Conservation (phyloP, 23 tunicate species). For the Styela plicata region DNA sequence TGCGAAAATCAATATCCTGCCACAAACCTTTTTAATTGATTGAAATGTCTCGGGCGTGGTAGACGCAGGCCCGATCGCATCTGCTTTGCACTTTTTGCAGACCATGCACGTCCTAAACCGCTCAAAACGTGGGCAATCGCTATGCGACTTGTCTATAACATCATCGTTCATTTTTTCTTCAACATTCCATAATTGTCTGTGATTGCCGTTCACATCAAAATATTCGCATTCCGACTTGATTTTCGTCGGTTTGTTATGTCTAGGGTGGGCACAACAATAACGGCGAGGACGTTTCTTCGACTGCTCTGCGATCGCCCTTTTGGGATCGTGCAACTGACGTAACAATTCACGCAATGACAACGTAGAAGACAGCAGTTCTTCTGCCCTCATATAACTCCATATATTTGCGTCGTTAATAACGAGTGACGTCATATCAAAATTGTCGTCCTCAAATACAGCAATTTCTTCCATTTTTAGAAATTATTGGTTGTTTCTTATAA, state of each 20-base stretch:
- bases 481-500: too few species aligned
- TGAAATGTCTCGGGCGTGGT: slow-evolving; percentile 12
- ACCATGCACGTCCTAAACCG: background rate
- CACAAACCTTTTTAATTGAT: background rate
- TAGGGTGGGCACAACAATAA: background rate
- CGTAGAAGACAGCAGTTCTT: background rate
- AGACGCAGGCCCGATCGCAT: background rate
- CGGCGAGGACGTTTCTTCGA: background rate
- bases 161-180: background rate
- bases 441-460: background rate
- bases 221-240: background rate
- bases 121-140: slow-evolving; percentile 3
- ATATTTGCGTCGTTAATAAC: background rate
- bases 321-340: slow-evolving; percentile 6
- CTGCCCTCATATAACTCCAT: slow-evolving; percentile 5
- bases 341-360: background rate
- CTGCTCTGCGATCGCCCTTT: background rate
- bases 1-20: background rate
- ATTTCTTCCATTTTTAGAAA: background rate
- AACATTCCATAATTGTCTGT: background rate
- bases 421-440: background rate
- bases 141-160: background rate
- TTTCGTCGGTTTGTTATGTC: background rate
- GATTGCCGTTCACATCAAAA: slow-evolving; percentile 1
- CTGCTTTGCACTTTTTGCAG: background rate